A percentile compares a stretch with the other conserved stretches of the same genome.
Evolutionary conservation across 1,140 invertebrate genomes (phyloP).

Genomic region (Limonius californicus): DNA sequence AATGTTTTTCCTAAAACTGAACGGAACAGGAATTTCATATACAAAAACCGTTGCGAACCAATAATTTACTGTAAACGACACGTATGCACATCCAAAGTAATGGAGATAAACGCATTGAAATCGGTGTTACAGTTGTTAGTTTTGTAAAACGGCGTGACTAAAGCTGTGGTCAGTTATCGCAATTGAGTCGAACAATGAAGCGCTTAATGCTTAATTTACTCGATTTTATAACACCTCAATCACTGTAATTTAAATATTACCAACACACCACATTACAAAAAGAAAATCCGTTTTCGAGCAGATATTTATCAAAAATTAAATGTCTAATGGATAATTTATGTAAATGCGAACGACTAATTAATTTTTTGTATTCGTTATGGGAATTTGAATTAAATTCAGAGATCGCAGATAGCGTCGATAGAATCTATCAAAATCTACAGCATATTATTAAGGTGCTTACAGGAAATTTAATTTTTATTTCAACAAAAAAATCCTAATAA

Average conservation of each 20-base stretch:
- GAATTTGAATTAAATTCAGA: too few relatives aligned
- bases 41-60: too few relatives aligned
- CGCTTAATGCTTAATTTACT: constrained; percentile 1
- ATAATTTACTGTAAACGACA: background rate
- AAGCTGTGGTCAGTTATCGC: background rate
- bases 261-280: background rate
- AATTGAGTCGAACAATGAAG: background rate
- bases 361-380: too few relatives aligned
- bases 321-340: too few relatives aligned
- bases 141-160: constrained; percentile 1
- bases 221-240: background rate
- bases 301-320: background rate
- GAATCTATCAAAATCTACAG: too few relatives aligned
- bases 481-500: too few relatives aligned
- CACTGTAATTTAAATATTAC: constrained; percentile 1
- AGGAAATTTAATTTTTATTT: too few relatives aligned
- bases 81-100: background rate
- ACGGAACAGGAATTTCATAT: too few relatives aligned
- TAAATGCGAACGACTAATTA: too few relatives aligned
- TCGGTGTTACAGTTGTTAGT: background rate
- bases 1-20: too few relatives aligned
- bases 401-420: too few relatives aligned
- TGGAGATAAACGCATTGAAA: background rate
- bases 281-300: background rate
- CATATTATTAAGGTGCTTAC: too few relatives aligned